These are phyloP conservation scores for Perizoma flavofasciatum DNA, from an alignment of 2,888 invertebrate species.

Conservation along the genomic window DNA sequence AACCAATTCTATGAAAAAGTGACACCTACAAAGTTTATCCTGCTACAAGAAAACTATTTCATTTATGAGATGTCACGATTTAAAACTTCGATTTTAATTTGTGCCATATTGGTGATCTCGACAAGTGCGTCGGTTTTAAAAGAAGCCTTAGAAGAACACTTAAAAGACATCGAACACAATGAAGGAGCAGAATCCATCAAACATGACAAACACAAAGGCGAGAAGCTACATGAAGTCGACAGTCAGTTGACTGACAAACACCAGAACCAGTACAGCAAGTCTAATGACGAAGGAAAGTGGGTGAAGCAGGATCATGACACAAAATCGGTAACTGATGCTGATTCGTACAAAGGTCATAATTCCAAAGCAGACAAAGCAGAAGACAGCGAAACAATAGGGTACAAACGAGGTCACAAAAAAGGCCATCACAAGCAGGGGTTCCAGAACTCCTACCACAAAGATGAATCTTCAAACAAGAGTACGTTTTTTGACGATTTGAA, in stretches of 20 bases:
- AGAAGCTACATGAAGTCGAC: conserved; percentile 74
- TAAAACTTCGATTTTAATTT: conserved; percentile 53
- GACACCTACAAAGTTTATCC: not conserved
- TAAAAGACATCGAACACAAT: conserved; percentile 72
- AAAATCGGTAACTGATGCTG: conserved; percentile 72
- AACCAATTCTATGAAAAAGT: not conserved
- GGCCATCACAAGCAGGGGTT: conserved; percentile 88
- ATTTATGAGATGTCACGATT: conserved; percentile 65
- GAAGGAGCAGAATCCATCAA: conserved; percentile 71
- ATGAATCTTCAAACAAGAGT: conserved; percentile 87
- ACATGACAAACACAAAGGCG: conserved; percentile 74
- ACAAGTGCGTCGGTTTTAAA: conserved; percentile 66
- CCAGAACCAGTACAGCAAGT: conserved; percentile 74
- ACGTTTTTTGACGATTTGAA: conserved; percentile 87
- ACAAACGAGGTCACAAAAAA: conserved; percentile 84
- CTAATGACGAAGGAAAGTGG: conserved; percentile 75
- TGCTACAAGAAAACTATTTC: not conserved
- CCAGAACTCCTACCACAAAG: conserved; percentile 87
- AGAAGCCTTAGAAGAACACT: conserved; percentile 76
- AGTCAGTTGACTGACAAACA: conserved; percentile 70
- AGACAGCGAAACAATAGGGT: conserved; percentile 68
- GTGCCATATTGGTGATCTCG: conserved; percentile 57
- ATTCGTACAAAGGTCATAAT: conserved; percentile 73
- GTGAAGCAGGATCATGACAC: conserved; percentile 74
- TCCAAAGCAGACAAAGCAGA: conserved; percentile 73